These are phyloP conservation scores for Drymonia ruficornis DNA, from an alignment of 2,888 invertebrate genomes.

Conservation along the genomic window DNA sequence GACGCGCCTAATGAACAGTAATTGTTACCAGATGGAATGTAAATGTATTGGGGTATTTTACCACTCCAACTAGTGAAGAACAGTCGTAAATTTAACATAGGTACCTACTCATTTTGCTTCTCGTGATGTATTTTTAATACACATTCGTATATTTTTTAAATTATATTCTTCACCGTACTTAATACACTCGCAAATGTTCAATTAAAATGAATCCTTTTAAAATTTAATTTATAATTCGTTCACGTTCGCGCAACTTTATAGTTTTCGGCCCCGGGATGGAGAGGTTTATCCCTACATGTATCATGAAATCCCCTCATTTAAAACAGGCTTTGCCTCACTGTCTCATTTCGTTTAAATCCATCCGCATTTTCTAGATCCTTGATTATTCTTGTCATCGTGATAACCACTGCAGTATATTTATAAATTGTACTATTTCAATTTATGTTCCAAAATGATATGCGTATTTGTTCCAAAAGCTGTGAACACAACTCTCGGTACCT, in stretches of 20 bases:
- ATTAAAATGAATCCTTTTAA: constrained; percentile 34
- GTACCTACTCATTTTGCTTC: no score
- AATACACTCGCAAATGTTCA: background rate
- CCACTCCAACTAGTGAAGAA: no score
- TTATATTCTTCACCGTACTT: background rate
- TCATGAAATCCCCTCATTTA: constrained; percentile 63
- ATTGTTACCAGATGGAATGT: no score
- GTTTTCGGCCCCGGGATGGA: constrained; percentile 44
- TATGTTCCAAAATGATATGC: background rate
- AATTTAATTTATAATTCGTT: constrained; percentile 55
- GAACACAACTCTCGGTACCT: constrained; percentile 4
- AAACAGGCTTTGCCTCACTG: constrained; percentile 43
- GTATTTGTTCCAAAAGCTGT: background rate
- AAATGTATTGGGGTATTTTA: no score
- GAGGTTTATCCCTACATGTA: constrained; percentile 52
- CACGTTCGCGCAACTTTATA: constrained; percentile 44
- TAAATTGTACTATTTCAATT: background rate
- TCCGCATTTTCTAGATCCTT: constrained; percentile 28
- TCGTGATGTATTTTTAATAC: no score
- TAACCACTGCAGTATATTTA: background rate
- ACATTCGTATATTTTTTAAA: background rate
- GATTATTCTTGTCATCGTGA: background rate
- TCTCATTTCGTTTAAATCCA: constrained; percentile 37
- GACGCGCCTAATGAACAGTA: no score
- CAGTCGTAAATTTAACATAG: no score